Evolutionary conservation across 1,140 invertebrate genomes (phyloP), one percentile per base, ranked within the genome.

Genomic region (Neotoxoptera formosana): DNA sequence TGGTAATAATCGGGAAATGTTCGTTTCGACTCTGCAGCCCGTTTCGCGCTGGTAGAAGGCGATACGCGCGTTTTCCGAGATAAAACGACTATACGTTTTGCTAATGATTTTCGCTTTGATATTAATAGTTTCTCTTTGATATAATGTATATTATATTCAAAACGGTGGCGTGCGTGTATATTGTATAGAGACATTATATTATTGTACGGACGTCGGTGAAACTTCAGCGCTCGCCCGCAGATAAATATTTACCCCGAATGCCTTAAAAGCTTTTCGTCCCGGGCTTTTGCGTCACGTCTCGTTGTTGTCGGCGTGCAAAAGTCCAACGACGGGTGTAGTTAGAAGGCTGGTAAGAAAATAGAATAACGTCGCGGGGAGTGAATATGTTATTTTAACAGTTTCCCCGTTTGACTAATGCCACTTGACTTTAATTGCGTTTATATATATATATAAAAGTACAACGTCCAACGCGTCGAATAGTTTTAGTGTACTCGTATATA

Each of bases 381-480:
- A 89, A 41, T n/a, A n/a, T 89, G 88, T 89, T 89, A 89, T 90
- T 90, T 41, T 45, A 45, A 67, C 30, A 67, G 51, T 21, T 0
- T 1, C 7, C 23, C 41, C 21, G 34, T 90, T 56, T 47, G 53
- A 51, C 48, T 56, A 60, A 30, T 45, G 11, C 25, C 89, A 67
- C 56, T 90, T 11, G 89, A 67, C 41, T 90, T 67, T 90, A 90
- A 90, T 90, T 45, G 89, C 53, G 53, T 90, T 60, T 60, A 20
- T 76, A 67, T 67, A 60, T 47, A 51, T 51, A 67, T 14, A 76
- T 88, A 88, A 51, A 34, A 88, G 17, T 48, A n/a, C 47, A 17
- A 87, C 84, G 45, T 17, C 30, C 84, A 2, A 76, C n/a, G 30
- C 30, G 83, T 45, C 1, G 51, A 2, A 84, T 21, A 21, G 83